Base-by-base conservation (phyloP, 2,888 invertebrate genomes). In the Calliopum simillimum region DNA sequence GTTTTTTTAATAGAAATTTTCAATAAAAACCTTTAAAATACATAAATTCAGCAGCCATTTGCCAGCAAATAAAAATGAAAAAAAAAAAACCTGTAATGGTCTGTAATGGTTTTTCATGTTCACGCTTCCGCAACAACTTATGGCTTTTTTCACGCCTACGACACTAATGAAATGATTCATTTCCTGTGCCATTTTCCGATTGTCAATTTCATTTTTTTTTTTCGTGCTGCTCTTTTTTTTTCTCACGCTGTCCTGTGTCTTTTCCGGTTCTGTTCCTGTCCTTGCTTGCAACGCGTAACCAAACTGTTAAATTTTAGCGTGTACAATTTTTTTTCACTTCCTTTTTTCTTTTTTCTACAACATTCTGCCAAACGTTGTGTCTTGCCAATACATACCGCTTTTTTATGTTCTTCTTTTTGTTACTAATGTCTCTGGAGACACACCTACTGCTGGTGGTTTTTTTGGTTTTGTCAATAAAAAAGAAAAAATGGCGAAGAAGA, bases 121-220 rank as follows among this genome's bases (percentile, higher is more conserved):
- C 33, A 33, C 33, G 33, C 33, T 33, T 33, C 33, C 33, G 33
- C 33, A 33, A 33, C 33, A 33, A 33, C 49, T 56, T 56, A 56
- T 25, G 13, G 23, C 51, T 16, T 25, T 49, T 25, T 47, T n/a
- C 47, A 33, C 49, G 23, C 63, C 49, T 23, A 46, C 44, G 25
- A 25, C 49, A 80, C 81, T 82, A 82, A 84, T 84, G 80, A 80
- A 82, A 82, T 84, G 84, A 82, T 84, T 84, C 82, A 82, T 82
- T 84, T 82, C 82, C 65, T 65, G 11, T 41, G 33, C 33, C 82
- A 79, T 79, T 81, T 80, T 82, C 79, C 81, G 77, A 76, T 78
- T 51, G 72, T 56, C 51, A 70, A 21, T 62, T n/a, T 49, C 25
- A 61, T 59, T 70, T 61, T 61, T 13, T 65, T 66, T 11, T n/a